These are phyloP conservation scores for Propithecus perrieri DNA, from an alignment of 2,797 vertebrate species.

Conservation along the genomic window DNA sequence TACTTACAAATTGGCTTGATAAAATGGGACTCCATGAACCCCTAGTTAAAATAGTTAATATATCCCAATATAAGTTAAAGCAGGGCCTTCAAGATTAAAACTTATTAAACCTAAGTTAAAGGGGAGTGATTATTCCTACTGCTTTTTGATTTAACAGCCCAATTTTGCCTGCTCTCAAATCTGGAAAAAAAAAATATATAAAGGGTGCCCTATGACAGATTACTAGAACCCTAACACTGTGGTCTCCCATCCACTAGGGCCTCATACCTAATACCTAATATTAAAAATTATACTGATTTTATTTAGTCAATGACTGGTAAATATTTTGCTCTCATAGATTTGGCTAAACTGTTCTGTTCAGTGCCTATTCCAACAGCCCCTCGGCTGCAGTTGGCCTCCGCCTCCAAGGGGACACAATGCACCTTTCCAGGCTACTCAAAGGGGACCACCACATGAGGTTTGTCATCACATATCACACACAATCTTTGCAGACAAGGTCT, in stretches of 20 bases:
- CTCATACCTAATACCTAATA: background rate
- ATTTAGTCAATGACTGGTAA: background rate
- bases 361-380: background rate
- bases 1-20: background rate
- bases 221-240: background rate
- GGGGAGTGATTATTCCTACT: background rate
- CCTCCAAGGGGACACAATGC: background rate
- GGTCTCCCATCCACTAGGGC: background rate
- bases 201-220: background rate
- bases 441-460: background rate
- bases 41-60: background rate
- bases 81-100: background rate
- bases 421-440: background rate
- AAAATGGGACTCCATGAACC: background rate
- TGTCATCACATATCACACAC: background rate
- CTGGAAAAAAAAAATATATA: background rate
- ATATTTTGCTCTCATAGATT: background rate
- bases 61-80: background rate
- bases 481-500: background rate
- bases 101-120: background rate
- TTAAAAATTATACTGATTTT: background rate
- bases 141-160: background rate
- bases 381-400: background rate
- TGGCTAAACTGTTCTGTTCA: background rate
- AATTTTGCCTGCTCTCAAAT: background rate